These are phyloP conservation scores for Lordiphosa clarofinis DNA, from an alignment of 1,140 invertebrate species.

Conservation along the genomic window DNA sequence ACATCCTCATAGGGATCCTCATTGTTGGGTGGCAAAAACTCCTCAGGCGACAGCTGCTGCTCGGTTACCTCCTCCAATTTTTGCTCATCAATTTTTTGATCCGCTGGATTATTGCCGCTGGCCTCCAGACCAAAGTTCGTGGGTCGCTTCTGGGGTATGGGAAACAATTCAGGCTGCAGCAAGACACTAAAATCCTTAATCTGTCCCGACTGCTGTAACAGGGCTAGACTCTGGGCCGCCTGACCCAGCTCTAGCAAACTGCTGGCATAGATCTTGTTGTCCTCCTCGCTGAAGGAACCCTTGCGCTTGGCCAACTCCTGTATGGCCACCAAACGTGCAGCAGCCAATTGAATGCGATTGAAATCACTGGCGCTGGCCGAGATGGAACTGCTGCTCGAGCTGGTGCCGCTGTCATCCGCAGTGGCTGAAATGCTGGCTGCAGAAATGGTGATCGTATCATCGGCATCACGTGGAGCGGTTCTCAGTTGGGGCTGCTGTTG, in stretches of 20 bases:
- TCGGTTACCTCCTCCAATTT: slow-evolving; percentile 69
- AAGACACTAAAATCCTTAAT: slow-evolving; percentile 77
- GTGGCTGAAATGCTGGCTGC: slow-evolving; percentile 63
- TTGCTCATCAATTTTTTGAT: slow-evolving; percentile 63
- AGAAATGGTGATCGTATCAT: slow-evolving; percentile 61
- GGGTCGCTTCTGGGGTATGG: slow-evolving; percentile 45
- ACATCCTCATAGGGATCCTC: slow-evolving; percentile 77
- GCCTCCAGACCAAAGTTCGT: slow-evolving; percentile 59
- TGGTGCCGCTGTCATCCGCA: slow-evolving; percentile 51
- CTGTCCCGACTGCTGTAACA: slow-evolving; percentile 74
- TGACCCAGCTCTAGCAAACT: slow-evolving; percentile 79
- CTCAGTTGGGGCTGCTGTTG: slow-evolving; percentile 42
- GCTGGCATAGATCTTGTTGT: slow-evolving; percentile 80
- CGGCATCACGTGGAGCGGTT: slow-evolving; percentile 34
- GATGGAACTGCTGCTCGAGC: slow-evolving; percentile 37
- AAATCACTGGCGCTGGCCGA: slow-evolving; percentile 67
- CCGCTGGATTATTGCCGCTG: slow-evolving; percentile 43
- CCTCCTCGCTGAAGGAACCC: slow-evolving; percentile 79
- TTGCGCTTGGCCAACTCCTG: slow-evolving; percentile 80
- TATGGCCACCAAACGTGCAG: slow-evolving; percentile 80
- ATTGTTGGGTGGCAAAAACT: slow-evolving; percentile 59
- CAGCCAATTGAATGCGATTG: slow-evolving; percentile 80
- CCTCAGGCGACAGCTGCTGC: slow-evolving; percentile 60
- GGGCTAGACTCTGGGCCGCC: slow-evolving; percentile 80
- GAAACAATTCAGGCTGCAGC: slow-evolving; percentile 61